phyloP scores from a whole-genome alignment of 2,113 vertebrate species.

The Sinocyclocheilus anophthalmus region DNA sequence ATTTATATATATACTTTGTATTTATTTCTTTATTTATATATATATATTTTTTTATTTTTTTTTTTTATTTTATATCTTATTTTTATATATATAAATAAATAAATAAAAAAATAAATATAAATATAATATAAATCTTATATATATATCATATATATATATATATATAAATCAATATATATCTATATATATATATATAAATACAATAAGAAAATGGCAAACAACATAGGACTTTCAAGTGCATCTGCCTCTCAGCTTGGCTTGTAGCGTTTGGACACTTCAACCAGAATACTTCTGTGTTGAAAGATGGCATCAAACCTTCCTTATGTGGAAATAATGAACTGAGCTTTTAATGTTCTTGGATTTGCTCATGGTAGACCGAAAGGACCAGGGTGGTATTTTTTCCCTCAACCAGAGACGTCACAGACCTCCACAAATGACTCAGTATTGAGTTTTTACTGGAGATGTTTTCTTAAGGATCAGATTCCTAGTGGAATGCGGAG shows the following conservation, averaged over 20 bases:
- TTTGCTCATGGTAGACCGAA: neutral
- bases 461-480: neutral
- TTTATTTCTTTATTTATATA: no score
- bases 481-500: neutral
- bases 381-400: neutral
- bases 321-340: conserved; percentile 12
- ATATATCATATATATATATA: no score
- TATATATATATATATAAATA: no score
- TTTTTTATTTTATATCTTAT: no score
- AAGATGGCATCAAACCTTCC: neutral
- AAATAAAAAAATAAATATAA: no score
- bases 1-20: no score
- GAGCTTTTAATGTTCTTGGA: neutral
- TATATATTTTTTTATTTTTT: no score
- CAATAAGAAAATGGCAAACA: no score
- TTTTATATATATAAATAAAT: no score
- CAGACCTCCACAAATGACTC: neutral
- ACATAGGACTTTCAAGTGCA: no score
- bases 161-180: no score
- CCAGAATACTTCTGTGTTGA: neutral
- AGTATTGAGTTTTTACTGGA: neutral
- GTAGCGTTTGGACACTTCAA: neutral
- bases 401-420: neutral
- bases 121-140: no score
- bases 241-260: neutral